Percentiles rank a stretch among this genome's conserved stretches.
Evolutionary conservation across 2,113 vertebrate genomes (phyloP).

Genomic region (Galeopterus variegatus): DNA sequence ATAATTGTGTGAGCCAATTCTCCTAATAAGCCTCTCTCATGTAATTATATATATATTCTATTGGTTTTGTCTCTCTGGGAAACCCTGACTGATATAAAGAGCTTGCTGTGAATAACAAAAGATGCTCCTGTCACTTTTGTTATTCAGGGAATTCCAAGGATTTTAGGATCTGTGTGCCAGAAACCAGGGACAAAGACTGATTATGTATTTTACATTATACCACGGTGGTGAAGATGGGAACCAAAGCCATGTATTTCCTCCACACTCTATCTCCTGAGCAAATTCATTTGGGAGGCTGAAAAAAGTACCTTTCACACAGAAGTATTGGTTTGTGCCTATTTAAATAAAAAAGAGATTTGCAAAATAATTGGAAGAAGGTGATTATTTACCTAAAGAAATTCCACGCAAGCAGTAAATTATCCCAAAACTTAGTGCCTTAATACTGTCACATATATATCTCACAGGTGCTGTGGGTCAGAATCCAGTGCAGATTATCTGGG

Average conservation of each 20-base stretch:
- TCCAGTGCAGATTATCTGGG: neutral
- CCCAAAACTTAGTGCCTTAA: neutral
- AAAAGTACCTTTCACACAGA: neutral
- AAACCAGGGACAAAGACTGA: neutral
- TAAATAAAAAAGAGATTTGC: slow-evolving; percentile 21
- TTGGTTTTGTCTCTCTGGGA: too few species aligned
- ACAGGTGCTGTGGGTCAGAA: neutral
- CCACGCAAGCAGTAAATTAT: neutral
- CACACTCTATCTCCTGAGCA: neutral
- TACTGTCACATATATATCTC: neutral
- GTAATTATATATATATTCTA: too few species aligned
- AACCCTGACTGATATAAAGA: too few species aligned
- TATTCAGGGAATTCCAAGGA: neutral
- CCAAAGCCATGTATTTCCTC: neutral
- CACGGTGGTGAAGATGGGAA: neutral
- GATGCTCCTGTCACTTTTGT: neutral
- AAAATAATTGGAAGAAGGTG: neutral
- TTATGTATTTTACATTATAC: neutral
- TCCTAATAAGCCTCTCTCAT: too few species aligned
- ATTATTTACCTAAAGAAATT: slow-evolving; percentile 19
- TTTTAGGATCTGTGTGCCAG: neutral
- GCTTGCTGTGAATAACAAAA: neutral
- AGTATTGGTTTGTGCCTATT: neutral
- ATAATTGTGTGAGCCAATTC: too few species aligned
- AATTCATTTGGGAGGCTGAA: neutral